Evolutionary conservation across 1,140 invertebrate species (phyloP).

Genomic region (Brachionus asplanchnoidis): DNA sequence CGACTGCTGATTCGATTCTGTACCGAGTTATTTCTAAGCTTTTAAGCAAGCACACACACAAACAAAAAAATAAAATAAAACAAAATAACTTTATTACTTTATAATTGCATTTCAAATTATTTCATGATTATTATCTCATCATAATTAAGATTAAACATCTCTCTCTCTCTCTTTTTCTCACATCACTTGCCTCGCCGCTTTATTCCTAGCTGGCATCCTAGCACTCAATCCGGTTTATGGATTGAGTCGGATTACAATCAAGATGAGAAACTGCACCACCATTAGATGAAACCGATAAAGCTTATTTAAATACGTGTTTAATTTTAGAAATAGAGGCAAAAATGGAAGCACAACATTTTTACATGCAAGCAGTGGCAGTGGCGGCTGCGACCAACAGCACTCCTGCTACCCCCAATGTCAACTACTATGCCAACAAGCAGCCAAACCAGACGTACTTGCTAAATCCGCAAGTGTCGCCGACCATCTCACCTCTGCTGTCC

Average conservation of each 20-base stretch:
- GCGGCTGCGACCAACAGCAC: neutral
- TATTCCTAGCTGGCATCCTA: neutral
- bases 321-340: neutral
- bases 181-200: neutral
- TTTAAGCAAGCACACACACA: neutral
- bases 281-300: neutral
- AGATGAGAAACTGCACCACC: neutral
- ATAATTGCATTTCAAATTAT: constrained; percentile 32
- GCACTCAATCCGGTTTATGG: constrained; percentile 13
- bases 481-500: neutral
- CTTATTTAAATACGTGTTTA: neutral
- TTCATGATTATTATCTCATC: constrained; percentile 37
- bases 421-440: neutral
- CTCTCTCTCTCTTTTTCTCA: neutral
- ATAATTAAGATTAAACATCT: constrained; percentile 32
- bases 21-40: neutral
- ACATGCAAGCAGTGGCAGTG: constrained; percentile 21
- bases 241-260: neutral
- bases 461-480: constrained; percentile 16
- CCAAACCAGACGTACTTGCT: neutral
- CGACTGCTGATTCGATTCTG: neutral
- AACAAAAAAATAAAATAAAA: neutral
- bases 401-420: neutral
- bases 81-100: constrained; percentile 5
- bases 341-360: constrained; percentile 41